Evolutionary conservation across 2,888 invertebrate genomes (phyloP).

Genomic region (Calliscelio sp.): DNA sequence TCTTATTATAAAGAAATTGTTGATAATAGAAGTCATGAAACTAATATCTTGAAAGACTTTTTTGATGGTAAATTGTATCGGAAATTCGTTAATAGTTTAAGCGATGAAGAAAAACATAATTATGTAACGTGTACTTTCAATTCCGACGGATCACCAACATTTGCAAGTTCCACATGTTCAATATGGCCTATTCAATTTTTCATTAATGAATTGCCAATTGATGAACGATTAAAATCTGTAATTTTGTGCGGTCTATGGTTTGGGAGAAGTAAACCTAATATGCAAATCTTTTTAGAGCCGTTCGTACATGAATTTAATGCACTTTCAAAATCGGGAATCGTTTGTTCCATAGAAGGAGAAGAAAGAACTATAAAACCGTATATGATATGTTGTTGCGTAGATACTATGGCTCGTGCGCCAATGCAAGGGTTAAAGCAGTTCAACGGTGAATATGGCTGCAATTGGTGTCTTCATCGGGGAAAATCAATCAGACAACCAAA

Average conservation of each 20-base stretch:
- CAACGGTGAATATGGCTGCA: conserved; percentile 26
- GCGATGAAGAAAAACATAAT: neutral
- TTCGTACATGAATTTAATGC: conserved; percentile 54
- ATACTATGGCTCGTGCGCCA: conserved; percentile 21
- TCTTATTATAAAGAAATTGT: neutral
- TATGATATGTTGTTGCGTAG: conserved; percentile 30
- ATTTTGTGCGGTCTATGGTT: conserved; percentile 36
- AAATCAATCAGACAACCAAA: neutral
- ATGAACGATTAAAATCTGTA: conserved; percentile 8
- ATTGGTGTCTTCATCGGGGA: conserved; percentile 34
- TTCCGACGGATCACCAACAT: conserved; percentile 26
- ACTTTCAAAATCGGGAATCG: conserved; percentile 32
- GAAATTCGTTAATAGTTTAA: conserved; percentile 23
- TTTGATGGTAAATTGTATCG: neutral
- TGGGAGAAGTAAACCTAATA: conserved; percentile 13
- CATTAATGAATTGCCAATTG: conserved; percentile 51
- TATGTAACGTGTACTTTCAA: conserved; percentile 40
- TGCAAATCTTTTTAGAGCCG: conserved; percentile 33
- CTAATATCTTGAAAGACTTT: neutral
- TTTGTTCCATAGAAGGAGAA: conserved; percentile 39
- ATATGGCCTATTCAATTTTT: conserved; percentile 47
- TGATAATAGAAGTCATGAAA: neutral
- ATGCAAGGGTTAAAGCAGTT: conserved; percentile 26
- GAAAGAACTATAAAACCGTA: conserved; percentile 27
- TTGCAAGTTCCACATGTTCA: conserved; percentile 27